phyloP scores from a whole-genome alignment of 1,140 invertebrate genomes.

The Drosophila sproati region DNA sequence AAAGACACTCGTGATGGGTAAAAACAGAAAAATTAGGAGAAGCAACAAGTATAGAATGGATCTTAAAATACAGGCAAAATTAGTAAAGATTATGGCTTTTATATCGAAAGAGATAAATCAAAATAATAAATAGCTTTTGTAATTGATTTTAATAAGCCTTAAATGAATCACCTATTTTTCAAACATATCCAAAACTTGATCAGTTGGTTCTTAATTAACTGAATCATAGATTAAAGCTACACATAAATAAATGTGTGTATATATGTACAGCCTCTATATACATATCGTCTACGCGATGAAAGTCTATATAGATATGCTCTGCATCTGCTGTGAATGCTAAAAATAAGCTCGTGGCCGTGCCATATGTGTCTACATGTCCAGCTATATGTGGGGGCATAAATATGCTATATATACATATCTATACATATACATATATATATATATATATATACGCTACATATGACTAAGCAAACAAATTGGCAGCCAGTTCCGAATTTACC shows the following conservation, averaged over 20 bases:
- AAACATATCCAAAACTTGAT: background rate
- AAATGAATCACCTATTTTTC: background rate
- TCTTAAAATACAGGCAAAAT: too few species aligned
- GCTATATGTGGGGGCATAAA: constrained; percentile 22
- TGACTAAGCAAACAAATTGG: constrained; percentile 78
- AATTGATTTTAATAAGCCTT: background rate
- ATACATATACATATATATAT: constrained; percentile 23
- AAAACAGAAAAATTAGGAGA: too few species aligned
- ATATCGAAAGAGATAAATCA: too few species aligned
- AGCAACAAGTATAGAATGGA: too few species aligned
- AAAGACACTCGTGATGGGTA: too few species aligned
- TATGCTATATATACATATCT: constrained; percentile 4
- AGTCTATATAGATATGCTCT: constrained; percentile 20
- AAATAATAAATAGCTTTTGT: too few species aligned
- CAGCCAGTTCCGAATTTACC: constrained; percentile 53
- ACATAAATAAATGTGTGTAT: background rate
- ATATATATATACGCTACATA: constrained; percentile 31
- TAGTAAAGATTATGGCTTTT: too few species aligned
- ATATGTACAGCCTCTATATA: background rate
- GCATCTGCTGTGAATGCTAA: constrained; percentile 43
- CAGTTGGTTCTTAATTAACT: background rate
- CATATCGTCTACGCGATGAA: background rate
- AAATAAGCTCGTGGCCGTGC: constrained; percentile 36
- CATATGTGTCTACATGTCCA: constrained; percentile 43
- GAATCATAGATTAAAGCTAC: constrained; percentile 16